Conservation (phyloP, 2,113 vertebrate genomes). For the Vidua macroura region DNA sequence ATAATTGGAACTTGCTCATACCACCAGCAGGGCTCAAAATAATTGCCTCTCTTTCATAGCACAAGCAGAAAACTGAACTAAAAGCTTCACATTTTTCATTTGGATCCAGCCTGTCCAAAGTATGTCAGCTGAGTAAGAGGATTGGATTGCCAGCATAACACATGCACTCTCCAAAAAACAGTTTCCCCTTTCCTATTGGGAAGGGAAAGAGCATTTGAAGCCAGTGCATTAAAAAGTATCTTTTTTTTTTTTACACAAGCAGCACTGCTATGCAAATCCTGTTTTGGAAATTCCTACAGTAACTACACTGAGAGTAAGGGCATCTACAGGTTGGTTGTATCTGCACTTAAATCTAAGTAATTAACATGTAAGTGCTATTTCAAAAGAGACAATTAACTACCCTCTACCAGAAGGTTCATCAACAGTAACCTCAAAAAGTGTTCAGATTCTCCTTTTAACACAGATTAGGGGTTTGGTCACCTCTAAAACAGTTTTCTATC, state of each 20-base stretch:
- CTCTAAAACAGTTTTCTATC: not conserved
- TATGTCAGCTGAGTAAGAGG: not conserved
- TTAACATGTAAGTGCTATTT: not conserved
- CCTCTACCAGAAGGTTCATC: not conserved
- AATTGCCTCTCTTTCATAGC: constrained; percentile 41
- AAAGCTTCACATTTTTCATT: constrained; percentile 21
- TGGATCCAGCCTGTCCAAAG: not conserved
- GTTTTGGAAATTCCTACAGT: not conserved
- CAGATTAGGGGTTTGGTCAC: not conserved
- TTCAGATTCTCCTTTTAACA: not conserved
- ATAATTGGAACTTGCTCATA: constrained; percentile 51
- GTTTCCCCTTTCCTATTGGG: not conserved
- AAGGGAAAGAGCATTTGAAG: not conserved
- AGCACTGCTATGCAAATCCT: not conserved
- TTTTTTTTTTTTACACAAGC: not conserved
- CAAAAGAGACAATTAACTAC: not conserved
- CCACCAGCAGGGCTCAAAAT: constrained; percentile 55
- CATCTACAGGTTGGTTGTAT: not conserved
- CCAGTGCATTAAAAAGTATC: not conserved
- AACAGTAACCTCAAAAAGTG: not conserved
- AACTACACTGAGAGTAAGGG: not conserved
- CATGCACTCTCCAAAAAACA: not conserved
- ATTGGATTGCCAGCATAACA: not conserved
- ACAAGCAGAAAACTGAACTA: constrained; percentile 17
- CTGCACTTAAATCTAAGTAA: not conserved